These are phyloP conservation scores for Brachyalestes nurse DNA, from an alignment of 2,797 vertebrate genomes.

Conservation along the genomic window DNA sequence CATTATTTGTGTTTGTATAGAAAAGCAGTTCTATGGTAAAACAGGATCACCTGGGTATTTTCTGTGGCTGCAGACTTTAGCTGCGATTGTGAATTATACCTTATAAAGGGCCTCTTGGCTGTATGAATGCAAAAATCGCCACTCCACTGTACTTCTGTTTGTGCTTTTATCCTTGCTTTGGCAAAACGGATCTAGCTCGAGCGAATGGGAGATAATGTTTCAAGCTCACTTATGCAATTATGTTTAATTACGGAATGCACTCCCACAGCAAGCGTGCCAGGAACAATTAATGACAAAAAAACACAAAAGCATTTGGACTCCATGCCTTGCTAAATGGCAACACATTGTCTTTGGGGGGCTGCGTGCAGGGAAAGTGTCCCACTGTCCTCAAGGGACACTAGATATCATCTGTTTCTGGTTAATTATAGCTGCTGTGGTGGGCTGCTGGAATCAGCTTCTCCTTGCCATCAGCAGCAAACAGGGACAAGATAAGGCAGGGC, in stretches of 20 bases:
- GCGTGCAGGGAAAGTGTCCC: constrained; percentile 46
- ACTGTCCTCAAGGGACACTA: constrained; percentile 52
- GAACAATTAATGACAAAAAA: constrained; percentile 57
- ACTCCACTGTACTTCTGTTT: constrained; percentile 51
- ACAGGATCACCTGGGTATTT: constrained; percentile 26
- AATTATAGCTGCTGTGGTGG: constrained; percentile 49
- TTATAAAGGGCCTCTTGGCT: constrained; percentile 33
- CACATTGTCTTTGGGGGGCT: constrained; percentile 47
- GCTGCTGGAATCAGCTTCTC: constrained; percentile 50
- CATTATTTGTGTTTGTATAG: not conserved
- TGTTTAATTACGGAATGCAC: constrained; percentile 62
- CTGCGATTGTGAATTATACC: not conserved
- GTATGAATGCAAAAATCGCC: constrained; percentile 47
- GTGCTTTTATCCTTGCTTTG: constrained; percentile 55
- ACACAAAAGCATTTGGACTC: constrained; percentile 54
- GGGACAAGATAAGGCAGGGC: constrained; percentile 46
- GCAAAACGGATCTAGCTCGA: constrained; percentile 43
- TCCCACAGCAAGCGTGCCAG: constrained; percentile 57
- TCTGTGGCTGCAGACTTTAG: not conserved
- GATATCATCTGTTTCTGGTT: constrained; percentile 59
- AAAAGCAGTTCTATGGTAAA: constrained; percentile 5
- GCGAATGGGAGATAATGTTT: constrained; percentile 53
- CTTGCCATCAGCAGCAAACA: constrained; percentile 55
- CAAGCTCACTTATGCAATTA: constrained; percentile 58
- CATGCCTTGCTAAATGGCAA: constrained; percentile 54